Base-by-base conservation (phyloP, 2,113 vertebrate genomes). In the Pterocles gutturalis region DNA sequence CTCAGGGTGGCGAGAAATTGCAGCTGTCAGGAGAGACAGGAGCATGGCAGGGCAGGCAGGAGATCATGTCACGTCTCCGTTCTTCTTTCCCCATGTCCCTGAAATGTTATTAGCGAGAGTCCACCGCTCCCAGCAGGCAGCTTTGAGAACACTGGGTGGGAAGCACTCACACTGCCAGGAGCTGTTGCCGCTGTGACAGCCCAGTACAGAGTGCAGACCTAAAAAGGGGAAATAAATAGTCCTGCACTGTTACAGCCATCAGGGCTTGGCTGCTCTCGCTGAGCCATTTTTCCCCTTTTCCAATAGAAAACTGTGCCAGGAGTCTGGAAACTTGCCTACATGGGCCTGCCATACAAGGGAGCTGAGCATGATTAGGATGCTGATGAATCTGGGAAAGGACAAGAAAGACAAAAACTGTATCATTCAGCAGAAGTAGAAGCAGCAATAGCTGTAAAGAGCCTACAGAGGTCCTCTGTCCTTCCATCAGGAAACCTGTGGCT, bases 391-490 rank as follows among this genome's bases (percentile, higher is more conserved):
- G 54, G 31, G 57, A 70, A 85, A 78, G 60, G 57, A 76, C 34
- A 57, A 61, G 29, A 77, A 29, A 82, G 43, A 80, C 38, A 90
- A 89, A 48, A 26, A 9, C 5, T 4, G 0, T 36, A 36, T 65
- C 36, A 80, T 16, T 21, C 77, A 60, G 33, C 53, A 58, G 70
- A 80, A 67, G n/a, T 1, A 90, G 57, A 81, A 93, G 66, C n/a
- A 85, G 48, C 66, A 83, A 28, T 11, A 60, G 22, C 24, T 76
- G 49, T 89, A 41, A 94, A 92, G n/a, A 79, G 17, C 25, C 53
- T 0, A 0, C 49, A 70, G 24, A 65, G 66, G 34, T 43, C 21
- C 31, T 46, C 5, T 0, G 1, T 7, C 6, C 21, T 8, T 3
- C 21, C 51, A 13, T 13, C 22, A 49, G 36, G 49, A 89, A 6